phyloP scores from a whole-genome alignment of 2,888 invertebrate genomes.

The Colostygia pectinataria region DNA sequence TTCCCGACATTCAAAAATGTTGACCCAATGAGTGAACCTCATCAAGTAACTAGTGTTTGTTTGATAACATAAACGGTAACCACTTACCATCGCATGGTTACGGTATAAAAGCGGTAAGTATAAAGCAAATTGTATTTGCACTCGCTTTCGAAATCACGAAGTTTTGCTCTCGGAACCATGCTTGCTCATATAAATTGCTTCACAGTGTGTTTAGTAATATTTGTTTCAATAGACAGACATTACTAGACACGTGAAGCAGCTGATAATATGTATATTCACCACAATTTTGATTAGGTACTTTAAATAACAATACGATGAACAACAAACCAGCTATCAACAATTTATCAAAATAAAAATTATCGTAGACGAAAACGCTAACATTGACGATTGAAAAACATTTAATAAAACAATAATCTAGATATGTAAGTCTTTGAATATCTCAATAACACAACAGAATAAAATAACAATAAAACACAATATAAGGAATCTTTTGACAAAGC shows the following conservation, averaged over 20 bases:
- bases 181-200: constrained; percentile 42
- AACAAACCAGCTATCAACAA: too few relatives aligned
- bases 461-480: too few relatives aligned
- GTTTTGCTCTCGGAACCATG: constrained; percentile 69
- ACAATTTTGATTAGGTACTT: too few relatives aligned
- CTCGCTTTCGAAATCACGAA: constrained; percentile 74
- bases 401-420: too few relatives aligned
- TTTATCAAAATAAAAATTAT: too few relatives aligned
- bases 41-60: constrained; percentile 13
- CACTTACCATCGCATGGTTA: constrained; percentile 32
- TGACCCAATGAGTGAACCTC: constrained; percentile 9
- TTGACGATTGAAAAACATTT: too few relatives aligned
- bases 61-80: constrained; percentile 27
- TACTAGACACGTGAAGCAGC: constrained; percentile 14
- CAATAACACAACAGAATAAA: too few relatives aligned
- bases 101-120: constrained; percentile 38
- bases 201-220: constrained; percentile 39
- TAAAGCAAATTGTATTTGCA: constrained; percentile 45
- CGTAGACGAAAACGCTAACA: too few relatives aligned
- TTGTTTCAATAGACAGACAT: constrained; percentile 28
- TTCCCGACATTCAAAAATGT: background rate
- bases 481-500: constrained; percentile 27
- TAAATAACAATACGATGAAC: too few relatives aligned
- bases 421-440: too few relatives aligned
- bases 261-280: constrained; percentile 7